Percentiles rank a stretch among this genome's conserved stretches.
These are phyloP conservation scores for Merodon equestris DNA, from an alignment of 2,888 invertebrate genomes.

Conservation along the genomic window DNA sequence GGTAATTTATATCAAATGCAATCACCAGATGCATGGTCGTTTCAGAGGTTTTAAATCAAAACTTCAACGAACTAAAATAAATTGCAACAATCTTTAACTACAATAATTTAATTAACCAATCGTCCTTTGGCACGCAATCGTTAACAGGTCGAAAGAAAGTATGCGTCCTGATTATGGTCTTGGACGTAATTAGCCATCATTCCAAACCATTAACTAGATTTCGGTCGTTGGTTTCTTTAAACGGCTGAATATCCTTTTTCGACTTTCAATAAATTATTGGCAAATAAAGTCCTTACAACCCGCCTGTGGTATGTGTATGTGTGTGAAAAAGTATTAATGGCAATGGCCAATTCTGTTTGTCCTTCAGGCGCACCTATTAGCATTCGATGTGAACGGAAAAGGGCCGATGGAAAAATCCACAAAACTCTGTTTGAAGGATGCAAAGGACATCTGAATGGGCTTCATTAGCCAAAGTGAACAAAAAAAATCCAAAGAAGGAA, in stretches of 20 bases:
- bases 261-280: slow-evolving; percentile 45
- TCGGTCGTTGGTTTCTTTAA: slow-evolving; percentile 24
- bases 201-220: slow-evolving; percentile 61
- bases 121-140: slow-evolving; percentile 29
- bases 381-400: too few species aligned
- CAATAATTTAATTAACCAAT: slow-evolving; percentile 62
- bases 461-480: slow-evolving; percentile 51
- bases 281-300: too few species aligned
- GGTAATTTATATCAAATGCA: slow-evolving; percentile 54
- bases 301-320: slow-evolving; percentile 24
- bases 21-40: slow-evolving; percentile 23
- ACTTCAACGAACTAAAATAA: slow-evolving; percentile 61
- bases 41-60: slow-evolving; percentile 51
- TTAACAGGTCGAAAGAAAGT: slow-evolving; percentile 21
- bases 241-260: slow-evolving; percentile 11
- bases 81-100: slow-evolving; percentile 58
- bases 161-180: slow-evolving; percentile 22
- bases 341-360: slow-evolving; percentile 20
- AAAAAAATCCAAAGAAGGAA: slow-evolving; percentile 37
- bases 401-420: slow-evolving; percentile 10
- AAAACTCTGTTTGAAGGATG: slow-evolving; percentile 48
- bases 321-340: slow-evolving; percentile 41
- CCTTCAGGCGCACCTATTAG: slow-evolving; percentile 41
- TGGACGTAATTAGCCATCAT: slow-evolving; percentile 58
- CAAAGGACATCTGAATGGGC: slow-evolving; percentile 37